Evolutionary conservation across 2,797 vertebrate species (phyloP).

Genomic region (Octomys mimax): DNA sequence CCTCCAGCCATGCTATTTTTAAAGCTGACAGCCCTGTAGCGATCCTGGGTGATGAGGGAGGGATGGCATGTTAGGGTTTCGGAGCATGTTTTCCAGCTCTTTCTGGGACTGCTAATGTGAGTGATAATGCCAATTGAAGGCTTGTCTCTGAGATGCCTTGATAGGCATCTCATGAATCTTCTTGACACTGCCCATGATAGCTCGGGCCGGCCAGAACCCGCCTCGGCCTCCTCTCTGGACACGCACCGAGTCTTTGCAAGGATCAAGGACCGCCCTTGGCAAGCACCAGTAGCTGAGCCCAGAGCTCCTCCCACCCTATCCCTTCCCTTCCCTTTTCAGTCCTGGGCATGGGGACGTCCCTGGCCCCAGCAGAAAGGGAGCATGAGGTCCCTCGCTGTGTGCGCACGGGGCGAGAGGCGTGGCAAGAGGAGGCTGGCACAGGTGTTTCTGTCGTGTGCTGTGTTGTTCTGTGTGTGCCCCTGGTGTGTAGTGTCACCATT

Average conservation of each 20-base stretch:
- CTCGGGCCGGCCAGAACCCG: accelerated
- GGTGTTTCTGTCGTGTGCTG: background rate
- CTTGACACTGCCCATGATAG: accelerated
- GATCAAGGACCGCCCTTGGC: background rate
- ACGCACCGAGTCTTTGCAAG: accelerated
- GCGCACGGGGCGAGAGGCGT: background rate
- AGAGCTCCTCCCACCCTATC: accelerated
- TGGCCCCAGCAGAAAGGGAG: background rate
- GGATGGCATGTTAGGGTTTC: constrained; percentile 35
- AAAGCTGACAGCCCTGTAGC: background rate
- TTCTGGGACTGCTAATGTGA: background rate
- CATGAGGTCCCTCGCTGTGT: background rate
- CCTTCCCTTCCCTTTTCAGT: background rate
- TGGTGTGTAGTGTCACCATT: background rate
- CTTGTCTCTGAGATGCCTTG: background rate
- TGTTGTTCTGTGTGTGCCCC: background rate
- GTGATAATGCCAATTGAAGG: background rate
- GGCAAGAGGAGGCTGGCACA: background rate
- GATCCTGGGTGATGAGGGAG: background rate
- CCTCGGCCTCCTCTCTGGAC: background rate
- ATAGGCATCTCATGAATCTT: background rate
- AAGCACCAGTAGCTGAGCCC: background rate
- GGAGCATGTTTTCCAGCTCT: background rate
- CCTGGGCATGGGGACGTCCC: background rate
- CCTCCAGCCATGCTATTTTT: background rate